A percentile compares a stretch with the other conserved stretches of the same genome.
These are phyloP conservation scores for Emberiza fucata DNA, from an alignment of 2,113 vertebrate genomes.

Conservation along the genomic window DNA sequence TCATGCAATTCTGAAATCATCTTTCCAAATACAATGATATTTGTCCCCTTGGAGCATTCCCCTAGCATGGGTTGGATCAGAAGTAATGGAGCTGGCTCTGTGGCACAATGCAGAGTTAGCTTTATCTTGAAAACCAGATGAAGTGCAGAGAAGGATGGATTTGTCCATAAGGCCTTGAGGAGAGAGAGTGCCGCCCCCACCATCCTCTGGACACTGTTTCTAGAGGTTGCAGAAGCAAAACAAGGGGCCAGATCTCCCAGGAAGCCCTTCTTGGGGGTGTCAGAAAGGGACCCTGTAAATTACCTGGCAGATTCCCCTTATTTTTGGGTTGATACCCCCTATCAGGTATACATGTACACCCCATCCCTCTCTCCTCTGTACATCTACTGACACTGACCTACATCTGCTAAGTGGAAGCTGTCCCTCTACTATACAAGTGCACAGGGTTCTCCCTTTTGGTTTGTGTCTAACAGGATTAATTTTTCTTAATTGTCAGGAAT, in stretches of 20 bases:
- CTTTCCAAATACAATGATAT: background rate
- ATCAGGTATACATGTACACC: background rate
- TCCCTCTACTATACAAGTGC: background rate
- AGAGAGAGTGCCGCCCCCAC: background rate
- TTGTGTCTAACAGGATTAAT: background rate
- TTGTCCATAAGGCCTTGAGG: accelerated
- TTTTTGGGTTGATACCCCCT: background rate
- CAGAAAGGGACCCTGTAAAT: background rate
- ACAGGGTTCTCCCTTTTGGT: accelerated
- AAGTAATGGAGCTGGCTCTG: background rate
- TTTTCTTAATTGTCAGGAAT: background rate
- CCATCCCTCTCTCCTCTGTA: background rate
- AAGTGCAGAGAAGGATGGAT: background rate
- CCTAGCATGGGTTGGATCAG: background rate
- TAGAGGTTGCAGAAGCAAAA: background rate
- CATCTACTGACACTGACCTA: background rate
- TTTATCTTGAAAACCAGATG: background rate
- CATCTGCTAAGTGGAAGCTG: background rate
- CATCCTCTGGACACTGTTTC: accelerated
- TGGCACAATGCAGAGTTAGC: background rate
- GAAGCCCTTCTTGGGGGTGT: background rate
- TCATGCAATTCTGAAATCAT: background rate
- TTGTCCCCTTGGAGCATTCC: background rate
- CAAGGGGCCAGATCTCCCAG: background rate
- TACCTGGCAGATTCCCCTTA: background rate